A percentile compares a stretch with the other conserved stretches of the same genome.
Evolutionary conservation across 2,888 invertebrate species (phyloP).

Genomic region (Meteorus cinctellus): DNA sequence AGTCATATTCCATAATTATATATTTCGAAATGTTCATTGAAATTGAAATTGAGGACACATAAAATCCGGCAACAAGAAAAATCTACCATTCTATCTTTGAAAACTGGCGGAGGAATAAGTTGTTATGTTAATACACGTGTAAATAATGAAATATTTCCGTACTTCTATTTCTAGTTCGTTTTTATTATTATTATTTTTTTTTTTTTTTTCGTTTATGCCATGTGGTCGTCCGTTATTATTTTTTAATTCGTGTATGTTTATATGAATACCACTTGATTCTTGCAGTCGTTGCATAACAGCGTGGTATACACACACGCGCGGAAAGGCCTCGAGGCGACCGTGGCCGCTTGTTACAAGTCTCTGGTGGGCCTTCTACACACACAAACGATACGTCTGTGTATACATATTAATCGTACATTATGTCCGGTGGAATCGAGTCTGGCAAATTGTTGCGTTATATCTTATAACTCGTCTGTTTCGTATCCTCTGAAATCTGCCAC

Average conservation of each 20-base stretch:
- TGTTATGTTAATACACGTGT: background rate
- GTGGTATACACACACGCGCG: slow-evolving; percentile 47
- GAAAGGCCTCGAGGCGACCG: slow-evolving; percentile 60
- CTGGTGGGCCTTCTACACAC: slow-evolving; percentile 5
- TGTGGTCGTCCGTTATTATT: slow-evolving; percentile 24
- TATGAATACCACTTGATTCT: slow-evolving; percentile 15
- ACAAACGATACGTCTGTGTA: background rate
- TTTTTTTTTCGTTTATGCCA: background rate
- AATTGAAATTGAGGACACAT: background rate
- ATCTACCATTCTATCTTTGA: background rate
- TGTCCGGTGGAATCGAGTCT: slow-evolving; percentile 10
- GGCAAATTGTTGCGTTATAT: background rate
- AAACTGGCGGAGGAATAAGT: too few relatives aligned
- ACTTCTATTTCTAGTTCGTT: background rate
- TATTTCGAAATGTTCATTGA: background rate
- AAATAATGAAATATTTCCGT: background rate
- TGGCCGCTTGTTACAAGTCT: slow-evolving; percentile 52
- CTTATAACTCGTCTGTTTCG: background rate
- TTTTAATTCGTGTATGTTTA: slow-evolving; percentile 11
- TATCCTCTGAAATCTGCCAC: background rate
- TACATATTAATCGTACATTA: background rate
- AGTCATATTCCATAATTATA: background rate
- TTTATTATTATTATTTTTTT: background rate
- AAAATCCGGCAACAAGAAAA: background rate
- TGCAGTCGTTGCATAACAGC: slow-evolving; percentile 35